Conservation (phyloP, 2,888 invertebrate species). For the Oegoconia quadripuncta region DNA sequence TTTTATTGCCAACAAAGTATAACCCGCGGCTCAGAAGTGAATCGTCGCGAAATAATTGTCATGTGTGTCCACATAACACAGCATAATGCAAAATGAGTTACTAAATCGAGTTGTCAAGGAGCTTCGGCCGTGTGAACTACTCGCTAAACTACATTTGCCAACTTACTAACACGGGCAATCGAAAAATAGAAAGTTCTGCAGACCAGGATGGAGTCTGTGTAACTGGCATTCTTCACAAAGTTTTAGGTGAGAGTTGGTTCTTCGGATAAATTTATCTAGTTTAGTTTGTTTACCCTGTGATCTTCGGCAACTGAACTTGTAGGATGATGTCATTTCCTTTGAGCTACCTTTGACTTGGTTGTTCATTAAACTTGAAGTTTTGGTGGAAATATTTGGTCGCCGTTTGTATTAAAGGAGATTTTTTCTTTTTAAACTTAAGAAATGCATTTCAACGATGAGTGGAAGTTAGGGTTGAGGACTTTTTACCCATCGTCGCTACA, state of each 20-base stretch:
- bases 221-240: conserved; percentile 70
- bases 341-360: too few species aligned
- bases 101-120: conserved; percentile 52
- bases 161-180: conserved; percentile 73
- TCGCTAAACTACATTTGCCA: conserved; percentile 64
- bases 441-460: too few species aligned
- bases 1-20: too few species aligned
- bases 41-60: background rate
- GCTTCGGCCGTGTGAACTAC: conserved; percentile 52
- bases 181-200: conserved; percentile 71
- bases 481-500: too few species aligned
- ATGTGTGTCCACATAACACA: conserved; percentile 28
- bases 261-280: conserved; percentile 55
- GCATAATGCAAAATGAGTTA: conserved; percentile 59
- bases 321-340: too few species aligned
- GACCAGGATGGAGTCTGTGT: conserved; percentile 57
- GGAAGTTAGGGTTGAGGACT: too few species aligned
- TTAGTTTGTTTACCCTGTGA: conserved; percentile 36
- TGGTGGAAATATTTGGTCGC: too few species aligned
- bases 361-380: too few species aligned
- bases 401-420: too few species aligned
- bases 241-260: conserved; percentile 56
- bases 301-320: too few species aligned
- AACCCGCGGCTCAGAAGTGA: background rate
- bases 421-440: too few species aligned